Evolutionary conservation across 2,113 vertebrate genomes (phyloP).

Genomic region (Nerophis ophidion): DNA sequence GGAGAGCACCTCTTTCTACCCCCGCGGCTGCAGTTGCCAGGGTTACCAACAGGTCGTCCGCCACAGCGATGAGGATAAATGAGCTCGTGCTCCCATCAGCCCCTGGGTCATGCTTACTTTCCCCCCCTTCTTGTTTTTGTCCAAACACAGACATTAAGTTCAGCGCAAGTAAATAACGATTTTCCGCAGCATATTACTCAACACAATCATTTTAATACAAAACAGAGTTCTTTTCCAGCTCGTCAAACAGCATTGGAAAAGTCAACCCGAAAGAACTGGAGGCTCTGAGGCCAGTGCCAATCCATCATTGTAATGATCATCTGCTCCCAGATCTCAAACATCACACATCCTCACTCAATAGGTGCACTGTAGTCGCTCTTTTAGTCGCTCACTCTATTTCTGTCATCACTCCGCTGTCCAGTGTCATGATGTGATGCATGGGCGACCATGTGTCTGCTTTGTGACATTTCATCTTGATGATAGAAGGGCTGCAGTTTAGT

Average conservation of each 20-base stretch:
- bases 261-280: slow-evolving; percentile 1
- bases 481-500: slow-evolving; percentile 10
- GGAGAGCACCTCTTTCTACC: slow-evolving; percentile 41
- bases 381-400: slow-evolving; percentile 45
- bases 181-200: slow-evolving; percentile 22
- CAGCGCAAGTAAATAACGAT: slow-evolving; percentile 32
- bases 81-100: slow-evolving; percentile 52
- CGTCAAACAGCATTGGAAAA: neutral
- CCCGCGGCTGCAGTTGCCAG: slow-evolving; percentile 49
- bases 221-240: slow-evolving; percentile 23
- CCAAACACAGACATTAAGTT: slow-evolving; percentile 8
- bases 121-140: neutral
- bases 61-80: slow-evolving; percentile 47
- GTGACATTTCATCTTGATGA: slow-evolving; percentile 16
- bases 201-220: neutral
- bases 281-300: slow-evolving; percentile 14
- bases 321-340: slow-evolving; percentile 45
- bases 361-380: slow-evolving; percentile 45
- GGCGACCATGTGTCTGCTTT: slow-evolving; percentile 15
- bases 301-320: slow-evolving; percentile 55
- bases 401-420: slow-evolving; percentile 31
- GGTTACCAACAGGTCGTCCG: slow-evolving; percentile 54
- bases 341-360: slow-evolving; percentile 49
- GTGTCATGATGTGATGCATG: slow-evolving; percentile 23
- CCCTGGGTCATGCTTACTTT: slow-evolving; percentile 31